These are phyloP conservation scores for Parnassius orleans DNA, from an alignment of 2,888 invertebrate species.

Conservation along the genomic window DNA sequence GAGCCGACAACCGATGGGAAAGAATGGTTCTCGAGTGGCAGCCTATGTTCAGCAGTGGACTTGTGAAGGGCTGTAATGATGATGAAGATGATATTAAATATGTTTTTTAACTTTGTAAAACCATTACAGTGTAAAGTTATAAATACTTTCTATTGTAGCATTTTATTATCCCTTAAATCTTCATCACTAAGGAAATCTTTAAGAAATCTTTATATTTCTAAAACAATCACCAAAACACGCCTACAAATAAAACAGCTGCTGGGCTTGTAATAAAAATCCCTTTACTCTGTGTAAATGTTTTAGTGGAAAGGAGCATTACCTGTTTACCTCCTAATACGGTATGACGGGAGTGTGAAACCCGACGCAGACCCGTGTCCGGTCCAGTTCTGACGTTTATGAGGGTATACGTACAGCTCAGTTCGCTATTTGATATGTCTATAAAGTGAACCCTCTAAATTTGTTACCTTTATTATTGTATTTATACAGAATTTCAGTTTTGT, in stretches of 20 bases:
- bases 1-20: no score
- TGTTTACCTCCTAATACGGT: slow-evolving; percentile 46
- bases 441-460: slow-evolving; percentile 54
- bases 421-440: slow-evolving; percentile 66
- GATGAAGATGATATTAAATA: no score
- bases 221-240: slow-evolving; percentile 12
- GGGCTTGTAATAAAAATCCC: slow-evolving; percentile 24
- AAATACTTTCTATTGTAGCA: no score
- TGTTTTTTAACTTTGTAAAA: no score
- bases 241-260: slow-evolving; percentile 21
- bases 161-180: no score
- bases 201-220: no score
- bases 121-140: no score
- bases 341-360: slow-evolving; percentile 57
- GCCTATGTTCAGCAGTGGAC: no score
- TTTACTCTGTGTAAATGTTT: slow-evolving; percentile 28
- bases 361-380: slow-evolving; percentile 62
- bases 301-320: slow-evolving; percentile 31
- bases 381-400: slow-evolving; percentile 72
- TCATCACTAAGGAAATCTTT: no score
- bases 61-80: no score
- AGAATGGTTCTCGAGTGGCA: no score
- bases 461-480: slow-evolving; percentile 38
- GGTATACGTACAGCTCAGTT: slow-evolving; percentile 57
- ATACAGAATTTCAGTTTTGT: slow-evolving; percentile 30